phyloP scores from a whole-genome alignment of 2,888 invertebrate species.

The Notodonta dromedarius region DNA sequence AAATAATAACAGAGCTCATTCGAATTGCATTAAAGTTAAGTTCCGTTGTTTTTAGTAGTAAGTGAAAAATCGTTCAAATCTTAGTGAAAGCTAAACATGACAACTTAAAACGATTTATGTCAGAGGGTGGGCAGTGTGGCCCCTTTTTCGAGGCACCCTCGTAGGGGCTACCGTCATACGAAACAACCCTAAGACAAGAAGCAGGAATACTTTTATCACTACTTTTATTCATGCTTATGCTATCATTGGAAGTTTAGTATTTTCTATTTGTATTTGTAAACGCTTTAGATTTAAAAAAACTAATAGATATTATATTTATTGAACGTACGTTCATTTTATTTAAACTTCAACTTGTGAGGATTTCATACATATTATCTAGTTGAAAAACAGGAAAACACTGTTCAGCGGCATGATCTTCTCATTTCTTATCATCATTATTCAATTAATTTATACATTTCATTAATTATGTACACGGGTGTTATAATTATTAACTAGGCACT shows the following conservation, averaged over 20 bases:
- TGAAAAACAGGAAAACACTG: conserved; percentile 22
- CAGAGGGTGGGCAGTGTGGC: neutral
- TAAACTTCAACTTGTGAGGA: neutral
- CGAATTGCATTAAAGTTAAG: too few species aligned
- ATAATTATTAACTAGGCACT: neutral
- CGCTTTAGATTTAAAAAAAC: neutral
- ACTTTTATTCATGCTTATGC: too few species aligned
- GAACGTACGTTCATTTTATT: neutral
- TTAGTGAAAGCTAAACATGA: neutral
- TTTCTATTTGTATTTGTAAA: neutral
- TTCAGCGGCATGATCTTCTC: neutral
- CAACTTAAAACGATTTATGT: neutral
- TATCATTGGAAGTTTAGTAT: neutral
- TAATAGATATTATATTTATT: neutral
- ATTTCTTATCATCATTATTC: too few species aligned
- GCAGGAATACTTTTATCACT: neutral
- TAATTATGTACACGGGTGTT: neutral
- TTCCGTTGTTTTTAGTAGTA: too few species aligned
- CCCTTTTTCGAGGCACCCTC: neutral
- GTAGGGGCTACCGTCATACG: neutral
- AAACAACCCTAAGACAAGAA: neutral
- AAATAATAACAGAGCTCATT: too few species aligned
- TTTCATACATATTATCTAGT: neutral
- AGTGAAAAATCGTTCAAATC: too few species aligned
- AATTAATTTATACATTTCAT: conserved; percentile 21